phyloP scores from a whole-genome alignment of 2,113 vertebrate genomes.

The Heterotis niloticus region DNA sequence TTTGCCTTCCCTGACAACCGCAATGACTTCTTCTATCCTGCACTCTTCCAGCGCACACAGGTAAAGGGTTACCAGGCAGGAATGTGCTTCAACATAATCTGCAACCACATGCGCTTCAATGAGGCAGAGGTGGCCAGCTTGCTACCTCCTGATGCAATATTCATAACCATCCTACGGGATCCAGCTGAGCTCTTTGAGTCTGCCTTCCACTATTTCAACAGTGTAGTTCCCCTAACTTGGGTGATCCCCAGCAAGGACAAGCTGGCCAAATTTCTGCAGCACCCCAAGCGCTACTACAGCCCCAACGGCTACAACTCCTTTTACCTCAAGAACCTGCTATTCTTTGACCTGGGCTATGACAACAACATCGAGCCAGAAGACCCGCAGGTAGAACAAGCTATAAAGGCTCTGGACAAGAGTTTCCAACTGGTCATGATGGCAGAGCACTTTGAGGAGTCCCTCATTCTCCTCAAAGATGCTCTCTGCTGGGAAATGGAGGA shows the following conservation, averaged over 20 bases:
- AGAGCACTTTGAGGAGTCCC: constrained; percentile 89
- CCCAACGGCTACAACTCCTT: constrained; percentile 79
- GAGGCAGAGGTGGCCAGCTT: constrained; percentile 74
- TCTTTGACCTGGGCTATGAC: constrained; percentile 88
- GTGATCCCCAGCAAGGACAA: constrained; percentile 70
- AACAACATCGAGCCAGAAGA: constrained; percentile 70
- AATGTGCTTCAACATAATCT: constrained; percentile 83
- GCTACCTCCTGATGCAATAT: constrained; percentile 66
- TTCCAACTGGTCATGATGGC: constrained; percentile 85
- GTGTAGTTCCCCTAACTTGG: constrained; percentile 81
- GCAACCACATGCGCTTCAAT: constrained; percentile 93
- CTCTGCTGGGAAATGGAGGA: constrained; percentile 90
- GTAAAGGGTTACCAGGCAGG: constrained; percentile 82
- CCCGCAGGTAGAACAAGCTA: constrained; percentile 62
- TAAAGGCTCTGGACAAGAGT: constrained; percentile 66
- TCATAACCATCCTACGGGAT: constrained; percentile 84
- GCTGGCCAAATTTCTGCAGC: constrained; percentile 72
- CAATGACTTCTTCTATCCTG: constrained; percentile 88
- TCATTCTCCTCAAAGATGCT: constrained; percentile 83
- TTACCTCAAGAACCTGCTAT: constrained; percentile 87
- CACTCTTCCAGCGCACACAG: constrained; percentile 72
- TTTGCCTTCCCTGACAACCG: constrained; percentile 84
- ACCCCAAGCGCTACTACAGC: constrained; percentile 73
- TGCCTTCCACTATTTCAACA: constrained; percentile 85
- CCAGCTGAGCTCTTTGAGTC: constrained; percentile 88